Evolutionary conservation across 2,888 invertebrate species (phyloP).

Genomic region (Athetis lepigone): DNA sequence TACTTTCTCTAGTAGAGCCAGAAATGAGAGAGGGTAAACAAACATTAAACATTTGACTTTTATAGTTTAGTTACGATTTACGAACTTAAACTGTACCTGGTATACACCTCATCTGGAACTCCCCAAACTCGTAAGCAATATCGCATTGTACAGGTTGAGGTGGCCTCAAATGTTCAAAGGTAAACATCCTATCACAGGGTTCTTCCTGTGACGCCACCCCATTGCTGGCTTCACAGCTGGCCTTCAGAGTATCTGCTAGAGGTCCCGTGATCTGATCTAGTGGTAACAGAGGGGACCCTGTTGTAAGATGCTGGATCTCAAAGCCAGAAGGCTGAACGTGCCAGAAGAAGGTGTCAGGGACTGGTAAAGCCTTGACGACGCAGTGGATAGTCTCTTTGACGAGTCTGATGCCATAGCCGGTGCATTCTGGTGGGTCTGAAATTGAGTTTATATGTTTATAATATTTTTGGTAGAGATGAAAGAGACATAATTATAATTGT

Average conservation of each 20-base stretch:
- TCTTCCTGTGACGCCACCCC: constrained; percentile 83
- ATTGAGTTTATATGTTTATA: constrained; percentile 19
- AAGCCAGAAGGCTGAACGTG: constrained; percentile 81
- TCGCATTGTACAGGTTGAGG: constrained; percentile 84
- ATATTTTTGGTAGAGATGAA: too few species aligned
- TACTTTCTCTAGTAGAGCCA: too few species aligned
- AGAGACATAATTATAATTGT: too few species aligned
- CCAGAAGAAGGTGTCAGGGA: constrained; percentile 86
- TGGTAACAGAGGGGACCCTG: constrained; percentile 81
- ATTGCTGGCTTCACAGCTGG: constrained; percentile 84
- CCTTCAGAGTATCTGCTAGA: constrained; percentile 76
- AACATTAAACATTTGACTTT: too few species aligned
- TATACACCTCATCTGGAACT: constrained; percentile 86
- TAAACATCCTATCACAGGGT: constrained; percentile 78
- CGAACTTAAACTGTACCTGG: constrained; percentile 76
- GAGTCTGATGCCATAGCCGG: constrained; percentile 78
- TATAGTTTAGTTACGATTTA: too few species aligned
- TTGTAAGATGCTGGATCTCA: constrained; percentile 83
- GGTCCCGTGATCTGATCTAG: constrained; percentile 83
- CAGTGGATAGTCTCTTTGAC: constrained; percentile 82
- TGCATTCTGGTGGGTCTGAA: constrained; percentile 86
- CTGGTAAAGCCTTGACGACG: constrained; percentile 79
- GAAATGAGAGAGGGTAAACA: too few species aligned
- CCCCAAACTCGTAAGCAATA: constrained; percentile 82
- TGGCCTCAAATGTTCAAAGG: constrained; percentile 82